Evolutionary conservation across 2,888 invertebrate genomes (phyloP).

Genomic region (Hipparchia sbordonii): DNA sequence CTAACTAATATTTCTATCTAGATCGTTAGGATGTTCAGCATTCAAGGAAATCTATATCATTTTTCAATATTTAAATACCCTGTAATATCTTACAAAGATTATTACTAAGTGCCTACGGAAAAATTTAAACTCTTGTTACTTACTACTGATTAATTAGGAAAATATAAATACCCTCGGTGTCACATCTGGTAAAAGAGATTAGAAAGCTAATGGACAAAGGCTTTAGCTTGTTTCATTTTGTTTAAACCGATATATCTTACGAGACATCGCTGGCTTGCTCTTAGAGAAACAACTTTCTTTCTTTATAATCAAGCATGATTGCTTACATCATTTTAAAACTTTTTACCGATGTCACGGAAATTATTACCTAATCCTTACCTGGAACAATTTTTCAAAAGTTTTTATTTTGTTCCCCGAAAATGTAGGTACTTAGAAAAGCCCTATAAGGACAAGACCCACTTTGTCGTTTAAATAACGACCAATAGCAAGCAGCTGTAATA

Average conservation of each 20-base stretch:
- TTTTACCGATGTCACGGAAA: no score
- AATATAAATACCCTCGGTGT: slow-evolving; percentile 11
- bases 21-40: no score
- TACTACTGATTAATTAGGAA: slow-evolving; percentile 1
- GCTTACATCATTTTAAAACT: no score
- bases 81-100: no score
- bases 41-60: no score
- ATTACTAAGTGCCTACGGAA: no score
- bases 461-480: slow-evolving; percentile 1
- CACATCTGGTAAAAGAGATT: slow-evolving; percentile 24
- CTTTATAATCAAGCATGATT: not conserved
- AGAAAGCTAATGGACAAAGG: slow-evolving; percentile 32
- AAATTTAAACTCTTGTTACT: not conserved
- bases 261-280: slow-evolving; percentile 18
- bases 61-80: no score
- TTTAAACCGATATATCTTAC: slow-evolving; percentile 23
- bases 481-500: not conserved
- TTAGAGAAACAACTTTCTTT: not conserved
- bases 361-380: no score
- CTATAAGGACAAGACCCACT: not conserved
- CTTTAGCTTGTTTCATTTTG: slow-evolving; percentile 25
- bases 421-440: not conserved
- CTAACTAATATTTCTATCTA: no score
- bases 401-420: not conserved
- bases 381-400: not conserved